Evolutionary conservation across 1,140 invertebrate genomes (phyloP).

Genomic region (Maconellicoccus hirsutus): DNA sequence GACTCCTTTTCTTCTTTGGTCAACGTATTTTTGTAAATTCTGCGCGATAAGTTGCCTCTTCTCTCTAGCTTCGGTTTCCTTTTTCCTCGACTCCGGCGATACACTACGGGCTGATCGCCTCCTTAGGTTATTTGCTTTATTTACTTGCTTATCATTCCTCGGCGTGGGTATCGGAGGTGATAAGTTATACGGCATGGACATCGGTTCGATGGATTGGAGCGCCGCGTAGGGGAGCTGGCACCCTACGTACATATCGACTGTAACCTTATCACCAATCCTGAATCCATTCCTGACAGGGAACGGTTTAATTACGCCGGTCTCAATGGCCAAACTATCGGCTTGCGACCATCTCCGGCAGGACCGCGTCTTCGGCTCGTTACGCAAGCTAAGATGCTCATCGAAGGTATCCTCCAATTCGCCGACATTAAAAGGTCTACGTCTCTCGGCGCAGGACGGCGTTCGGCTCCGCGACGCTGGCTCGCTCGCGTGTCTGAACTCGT

Average conservation of each 20-base stretch:
- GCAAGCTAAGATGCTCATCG: constrained; percentile 17
- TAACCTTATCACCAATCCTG: constrained; percentile 23
- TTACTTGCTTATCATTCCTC: background rate
- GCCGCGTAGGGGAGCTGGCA: background rate
- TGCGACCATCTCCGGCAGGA: constrained; percentile 32
- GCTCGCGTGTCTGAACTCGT: background rate
- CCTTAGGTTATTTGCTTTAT: background rate
- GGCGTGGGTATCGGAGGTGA: constrained; percentile 23
- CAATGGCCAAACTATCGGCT: constrained; percentile 26
- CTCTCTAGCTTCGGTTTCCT: constrained; percentile 6
- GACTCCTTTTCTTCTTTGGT: background rate
- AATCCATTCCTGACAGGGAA: constrained; percentile 16
- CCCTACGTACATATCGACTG: constrained; percentile 27
- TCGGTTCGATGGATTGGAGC: constrained; percentile 24
- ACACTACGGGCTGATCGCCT: background rate
- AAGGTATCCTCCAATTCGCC: constrained; percentile 18
- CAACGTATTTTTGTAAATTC: constrained; percentile 13
- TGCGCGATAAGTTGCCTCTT: background rate
- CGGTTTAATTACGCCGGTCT: constrained; percentile 24
- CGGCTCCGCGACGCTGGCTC: background rate
- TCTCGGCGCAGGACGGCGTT: background rate
- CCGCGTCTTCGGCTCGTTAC: constrained; percentile 30
- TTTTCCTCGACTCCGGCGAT: background rate
- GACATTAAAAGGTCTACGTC: background rate
- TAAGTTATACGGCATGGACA: constrained; percentile 24